phyloP scores from a whole-genome alignment of 1,140 invertebrate species.

The Holcopasites calliopsidis region DNA sequence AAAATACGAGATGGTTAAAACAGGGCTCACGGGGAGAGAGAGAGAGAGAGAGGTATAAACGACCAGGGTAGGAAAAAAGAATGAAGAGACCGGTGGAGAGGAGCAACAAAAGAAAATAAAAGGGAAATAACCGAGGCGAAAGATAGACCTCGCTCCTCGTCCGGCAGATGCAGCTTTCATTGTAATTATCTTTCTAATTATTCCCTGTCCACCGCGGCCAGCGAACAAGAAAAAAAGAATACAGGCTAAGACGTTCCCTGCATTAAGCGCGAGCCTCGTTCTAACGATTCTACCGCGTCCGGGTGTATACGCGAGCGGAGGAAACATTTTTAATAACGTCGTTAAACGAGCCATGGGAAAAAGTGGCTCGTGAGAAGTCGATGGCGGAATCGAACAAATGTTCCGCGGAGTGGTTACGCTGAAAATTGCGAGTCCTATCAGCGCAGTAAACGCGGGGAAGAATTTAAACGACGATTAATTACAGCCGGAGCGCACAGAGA shows the following conservation, averaged over 20 bases:
- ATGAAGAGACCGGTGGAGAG: background rate
- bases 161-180: constrained; percentile 37
- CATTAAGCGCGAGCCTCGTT: constrained; percentile 5
- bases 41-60: background rate
- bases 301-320: too few species aligned
- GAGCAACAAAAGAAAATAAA: background rate
- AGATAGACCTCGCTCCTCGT: constrained; percentile 18
- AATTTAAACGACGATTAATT: constrained; percentile 21
- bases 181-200: constrained; percentile 60
- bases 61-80: background rate
- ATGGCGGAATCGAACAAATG: background rate
- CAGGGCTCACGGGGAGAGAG: too few species aligned
- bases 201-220: constrained; percentile 16
- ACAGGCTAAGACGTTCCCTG: background rate
- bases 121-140: background rate
- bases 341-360: background rate
- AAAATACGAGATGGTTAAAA: constrained; percentile 48
- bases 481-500: background rate
- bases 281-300: constrained; percentile 2
- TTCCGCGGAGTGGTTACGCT: constrained; percentile 2
- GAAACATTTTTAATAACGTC: background rate
- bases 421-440: background rate
- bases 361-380: background rate
- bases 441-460: background rate
- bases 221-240: constrained; percentile 15